These are phyloP conservation scores for Plumapathes pennacea DNA, from an alignment of 92 coral and sea anemone genomes.

Conservation along the genomic window DNA sequence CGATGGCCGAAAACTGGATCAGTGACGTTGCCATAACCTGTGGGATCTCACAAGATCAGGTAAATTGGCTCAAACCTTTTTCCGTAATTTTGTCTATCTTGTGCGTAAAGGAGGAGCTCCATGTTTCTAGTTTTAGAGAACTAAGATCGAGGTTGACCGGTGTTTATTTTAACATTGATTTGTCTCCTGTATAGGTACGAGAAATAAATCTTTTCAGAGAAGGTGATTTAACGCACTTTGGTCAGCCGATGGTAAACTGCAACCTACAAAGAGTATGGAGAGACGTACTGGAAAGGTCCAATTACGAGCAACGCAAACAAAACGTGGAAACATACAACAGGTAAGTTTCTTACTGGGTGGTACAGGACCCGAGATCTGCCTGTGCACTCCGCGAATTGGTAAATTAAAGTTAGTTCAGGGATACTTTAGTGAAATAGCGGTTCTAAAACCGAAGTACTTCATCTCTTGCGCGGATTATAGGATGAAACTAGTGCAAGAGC, in stretches of 20 bases:
- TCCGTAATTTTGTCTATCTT: too few species aligned
- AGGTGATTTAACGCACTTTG: constrained; percentile 39
- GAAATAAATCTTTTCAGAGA: constrained; percentile 40
- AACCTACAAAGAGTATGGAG: constrained; percentile 31
- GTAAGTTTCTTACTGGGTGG: constrained; percentile 13
- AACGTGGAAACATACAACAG: constrained; percentile 29
- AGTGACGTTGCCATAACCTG: constrained; percentile 37
- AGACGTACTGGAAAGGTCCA: constrained; percentile 32
- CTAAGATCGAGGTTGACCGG: too few species aligned
- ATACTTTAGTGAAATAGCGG: too few species aligned
- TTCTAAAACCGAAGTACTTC: too few species aligned
- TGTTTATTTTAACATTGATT: too few species aligned
- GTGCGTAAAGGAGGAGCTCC: too few species aligned
- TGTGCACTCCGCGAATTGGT: too few species aligned
- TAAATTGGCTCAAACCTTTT: constrained; percentile 9
- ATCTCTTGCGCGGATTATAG: too few species aligned
- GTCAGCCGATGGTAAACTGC: constrained; percentile 27
- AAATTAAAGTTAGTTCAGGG: too few species aligned
- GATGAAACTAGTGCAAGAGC: too few species aligned
- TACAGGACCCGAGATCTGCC: too few species aligned
- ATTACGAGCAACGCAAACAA: constrained; percentile 29
- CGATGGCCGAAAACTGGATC: constrained; percentile 27
- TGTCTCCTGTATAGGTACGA: constrained; percentile 26
- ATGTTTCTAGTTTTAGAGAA: too few species aligned
- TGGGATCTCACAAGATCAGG: constrained; percentile 32